Base-by-base conservation (phyloP, 1,140 invertebrate species). In the Stegodyphus dumicola region DNA sequence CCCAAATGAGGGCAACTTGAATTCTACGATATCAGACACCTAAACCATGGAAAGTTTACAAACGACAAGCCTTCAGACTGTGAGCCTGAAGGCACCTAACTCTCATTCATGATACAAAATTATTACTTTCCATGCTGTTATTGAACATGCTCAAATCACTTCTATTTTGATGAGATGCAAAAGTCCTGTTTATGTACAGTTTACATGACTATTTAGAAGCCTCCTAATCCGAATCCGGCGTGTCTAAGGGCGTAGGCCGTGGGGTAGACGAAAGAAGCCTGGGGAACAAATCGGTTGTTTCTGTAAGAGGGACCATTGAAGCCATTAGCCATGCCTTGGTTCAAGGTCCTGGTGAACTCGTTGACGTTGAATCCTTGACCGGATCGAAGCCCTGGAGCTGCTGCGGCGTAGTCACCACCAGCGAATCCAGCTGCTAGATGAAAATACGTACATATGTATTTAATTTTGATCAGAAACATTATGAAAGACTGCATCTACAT, bases 311-410 rank as follows among this genome's bases (percentile, higher is more conserved):
- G 67, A 13, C 18, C 54, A 18, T 77, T 56, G 7, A 49, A 64
- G 5, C 15, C 65, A 10, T 33, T 17, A 17, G n/a, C 70, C 66
- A 77, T 70, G 51, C 67, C 67, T 52, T 86, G 84, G 69, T 86
- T 86, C 9, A 86, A 53, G 48, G 66, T 56, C 48, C 84, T 15
- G 33, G 84, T 86, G 53, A 86, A 86, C 5, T 77, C 84, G 48
- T 86, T 86, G 69, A 86, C 56, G 48, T 78, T 86, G 75, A 86
- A 86, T 9, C 67, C 64, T 13, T 85, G 81, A 15, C 73, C 81
- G 9, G 81, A 85, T 54, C 81, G 13, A 54, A 33, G 70, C 17
- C 73, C 65, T 17, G 81, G 81, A 54, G 17, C 9, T n/a, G 74
- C 73, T 9, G 18, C 77, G 3, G 77, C n/a, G 11, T 17, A 17